Evolutionary conservation across 1,140 invertebrate species (phyloP), one percentile per base, ranked within the genome.

Genomic region (Parapsyche elsis): DNA sequence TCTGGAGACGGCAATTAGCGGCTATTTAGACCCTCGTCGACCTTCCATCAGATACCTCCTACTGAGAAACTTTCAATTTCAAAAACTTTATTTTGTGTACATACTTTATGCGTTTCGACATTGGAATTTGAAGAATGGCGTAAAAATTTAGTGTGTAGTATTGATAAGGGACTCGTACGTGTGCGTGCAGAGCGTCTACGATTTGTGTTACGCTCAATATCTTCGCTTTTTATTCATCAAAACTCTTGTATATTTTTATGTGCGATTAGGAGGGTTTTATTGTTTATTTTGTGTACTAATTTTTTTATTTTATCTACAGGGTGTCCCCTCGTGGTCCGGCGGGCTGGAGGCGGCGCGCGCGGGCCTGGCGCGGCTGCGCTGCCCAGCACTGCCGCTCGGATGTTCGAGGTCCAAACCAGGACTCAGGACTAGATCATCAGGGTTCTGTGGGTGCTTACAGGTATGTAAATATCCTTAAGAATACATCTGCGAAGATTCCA

Each of bases 291-390:
- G n/a, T 23, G 24, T 67, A 67, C 26, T 67, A 67, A 67, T 67
- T 26, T 67, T 24, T 24, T 26, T 24, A 26, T 26, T 78, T 26
- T 71, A 38, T 59, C 61, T 80, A 19, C 79, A 83, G 81, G 81
- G 81, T 75, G 81, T 83, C 79, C 81, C 81, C 81, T 83, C 81
- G 81, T 81, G 76, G 81, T 81, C 79, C 24, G 77, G 77, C 77
- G 81, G 81, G 23, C 71, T 83, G 81, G 81, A 83, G 79, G 79
- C 79, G 79, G 81, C 77, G 61, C 79, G 81, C 76, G 81, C 76
- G 10, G 70, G 79, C 44, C 46, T 83, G 67, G 81, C 81, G 80
- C 79, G 81, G 57, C 79, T 83, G 81, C 81, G 81, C 81, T 83
- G 81, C 74, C 81, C 81, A 57, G 78, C 78, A 23, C 75, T 82